Evolutionary conservation across 2,888 invertebrate genomes (phyloP).

Genomic region (Digitonthophagus gazella): DNA sequence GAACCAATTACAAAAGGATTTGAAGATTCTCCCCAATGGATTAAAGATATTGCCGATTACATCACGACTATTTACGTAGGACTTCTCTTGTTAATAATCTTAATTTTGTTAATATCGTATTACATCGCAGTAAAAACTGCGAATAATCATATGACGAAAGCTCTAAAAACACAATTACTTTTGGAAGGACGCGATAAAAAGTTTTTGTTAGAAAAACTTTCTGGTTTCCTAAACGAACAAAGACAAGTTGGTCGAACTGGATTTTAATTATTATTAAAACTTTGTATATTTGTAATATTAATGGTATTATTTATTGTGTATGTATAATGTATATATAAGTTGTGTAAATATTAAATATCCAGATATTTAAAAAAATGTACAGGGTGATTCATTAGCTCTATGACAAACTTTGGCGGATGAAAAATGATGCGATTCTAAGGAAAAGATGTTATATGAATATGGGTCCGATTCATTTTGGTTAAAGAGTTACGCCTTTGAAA

Average conservation of each 20-base stretch:
- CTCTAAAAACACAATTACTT: constrained; percentile 78
- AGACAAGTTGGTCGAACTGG: constrained; percentile 63
- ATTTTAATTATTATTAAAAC: not conserved
- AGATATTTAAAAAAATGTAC: too few relatives aligned
- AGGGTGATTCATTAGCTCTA: too few relatives aligned
- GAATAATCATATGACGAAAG: constrained; percentile 80
- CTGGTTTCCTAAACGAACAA: constrained; percentile 77
- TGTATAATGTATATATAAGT: too few relatives aligned
- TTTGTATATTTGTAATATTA: too few relatives aligned
- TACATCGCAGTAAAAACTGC: constrained; percentile 79
- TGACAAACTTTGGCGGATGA: too few relatives aligned
- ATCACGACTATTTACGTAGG: constrained; percentile 76
- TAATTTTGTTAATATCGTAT: constrained; percentile 73
- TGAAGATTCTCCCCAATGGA: constrained; percentile 58
- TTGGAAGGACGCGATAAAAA: constrained; percentile 90
- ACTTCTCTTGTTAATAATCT: constrained; percentile 70
- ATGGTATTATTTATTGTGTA: too few relatives aligned
- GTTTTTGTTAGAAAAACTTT: constrained; percentile 76
- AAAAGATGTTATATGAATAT: too few relatives aligned
- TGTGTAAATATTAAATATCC: too few relatives aligned
- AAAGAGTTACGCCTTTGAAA: too few relatives aligned
- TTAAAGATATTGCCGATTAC: constrained; percentile 62
- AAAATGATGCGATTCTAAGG: too few relatives aligned
- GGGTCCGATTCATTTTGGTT: too few relatives aligned
- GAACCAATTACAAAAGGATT: constrained; percentile 61